Percentiles rank a stretch among this genome's conserved stretches.
These are phyloP conservation scores for Jacana jacana DNA, from an alignment of 2,113 vertebrate genomes.

Conservation along the genomic window DNA sequence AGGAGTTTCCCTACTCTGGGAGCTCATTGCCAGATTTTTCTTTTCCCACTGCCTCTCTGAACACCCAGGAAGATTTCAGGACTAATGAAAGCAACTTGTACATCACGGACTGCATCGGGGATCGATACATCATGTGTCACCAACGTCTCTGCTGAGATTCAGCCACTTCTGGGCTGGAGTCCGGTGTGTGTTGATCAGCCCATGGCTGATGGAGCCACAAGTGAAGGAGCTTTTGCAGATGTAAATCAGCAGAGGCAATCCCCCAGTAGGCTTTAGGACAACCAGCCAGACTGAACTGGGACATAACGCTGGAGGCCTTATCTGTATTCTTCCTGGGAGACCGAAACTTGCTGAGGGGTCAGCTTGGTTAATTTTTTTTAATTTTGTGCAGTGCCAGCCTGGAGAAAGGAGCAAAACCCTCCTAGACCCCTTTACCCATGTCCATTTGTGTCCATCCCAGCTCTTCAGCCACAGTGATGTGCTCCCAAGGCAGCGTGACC, in stretches of 20 bases:
- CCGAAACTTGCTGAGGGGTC: background rate
- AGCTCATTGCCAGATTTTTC: background rate
- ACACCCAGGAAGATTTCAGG: background rate
- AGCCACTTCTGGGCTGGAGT: background rate
- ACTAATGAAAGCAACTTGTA: background rate
- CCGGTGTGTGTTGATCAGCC: background rate
- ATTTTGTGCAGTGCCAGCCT: background rate
- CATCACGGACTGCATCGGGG: background rate
- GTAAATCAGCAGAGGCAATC: background rate
- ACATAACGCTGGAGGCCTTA: background rate
- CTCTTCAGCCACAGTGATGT: background rate
- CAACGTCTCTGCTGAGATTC: background rate
- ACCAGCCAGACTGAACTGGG: background rate
- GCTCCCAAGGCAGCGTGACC: background rate
- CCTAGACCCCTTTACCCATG: background rate
- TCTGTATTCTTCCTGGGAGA: background rate
- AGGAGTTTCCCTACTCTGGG: background rate
- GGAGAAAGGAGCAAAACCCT: background rate
- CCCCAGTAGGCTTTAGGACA: background rate
- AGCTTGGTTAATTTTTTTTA: background rate
- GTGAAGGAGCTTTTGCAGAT: background rate
- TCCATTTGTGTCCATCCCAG: background rate
- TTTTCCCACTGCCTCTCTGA: background rate
- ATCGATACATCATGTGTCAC: rapidly evolving
- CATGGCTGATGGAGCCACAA: background rate